Percentiles rank a stretch among this genome's conserved stretches.
phyloP scores from a whole-genome alignment of 2,888 invertebrate genomes.

The Saturnia japonica region DNA sequence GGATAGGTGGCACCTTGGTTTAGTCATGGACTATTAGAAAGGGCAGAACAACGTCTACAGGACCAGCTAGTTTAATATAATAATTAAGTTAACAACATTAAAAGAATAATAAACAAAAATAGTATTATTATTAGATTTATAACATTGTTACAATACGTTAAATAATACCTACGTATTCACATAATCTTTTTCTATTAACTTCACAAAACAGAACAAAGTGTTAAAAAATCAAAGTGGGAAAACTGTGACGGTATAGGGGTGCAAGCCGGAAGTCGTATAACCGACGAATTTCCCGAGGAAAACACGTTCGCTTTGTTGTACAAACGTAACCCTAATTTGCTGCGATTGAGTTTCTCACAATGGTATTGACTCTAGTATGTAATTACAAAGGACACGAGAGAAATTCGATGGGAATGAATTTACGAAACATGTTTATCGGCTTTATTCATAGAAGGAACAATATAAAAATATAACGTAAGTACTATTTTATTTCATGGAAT shows the following conservation, averaged over 20 bases:
- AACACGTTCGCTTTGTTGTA: conserved; percentile 46
- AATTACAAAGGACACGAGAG: conserved; percentile 2
- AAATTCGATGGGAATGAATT: background rate
- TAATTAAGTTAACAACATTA: no score
- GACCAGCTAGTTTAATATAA: no score
- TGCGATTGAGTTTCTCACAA: conserved; percentile 46
- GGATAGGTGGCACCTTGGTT: no score
- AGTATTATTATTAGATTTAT: no score
- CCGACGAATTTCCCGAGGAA: conserved; percentile 59
- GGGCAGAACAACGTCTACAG: no score
- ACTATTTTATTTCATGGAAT: background rate
- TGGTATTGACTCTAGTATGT: conserved; percentile 20
- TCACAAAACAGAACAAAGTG: background rate
- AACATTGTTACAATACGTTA: background rate
- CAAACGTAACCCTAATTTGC: conserved; percentile 49
- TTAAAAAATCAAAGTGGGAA: conserved; percentile 20
- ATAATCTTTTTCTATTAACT: conserved; percentile 1
- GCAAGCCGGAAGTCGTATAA: conserved; percentile 54
- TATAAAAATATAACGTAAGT: background rate
- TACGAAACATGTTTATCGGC: background rate
- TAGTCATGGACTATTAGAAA: no score
- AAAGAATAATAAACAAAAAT: no score
- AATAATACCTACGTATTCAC: background rate
- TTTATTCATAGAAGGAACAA: background rate
- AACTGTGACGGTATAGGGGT: conserved; percentile 31